Evolutionary conservation across 2,888 invertebrate genomes (phyloP), one percentile per base, ranked within the genome.

Genomic region (Ochropacha duplaris): DNA sequence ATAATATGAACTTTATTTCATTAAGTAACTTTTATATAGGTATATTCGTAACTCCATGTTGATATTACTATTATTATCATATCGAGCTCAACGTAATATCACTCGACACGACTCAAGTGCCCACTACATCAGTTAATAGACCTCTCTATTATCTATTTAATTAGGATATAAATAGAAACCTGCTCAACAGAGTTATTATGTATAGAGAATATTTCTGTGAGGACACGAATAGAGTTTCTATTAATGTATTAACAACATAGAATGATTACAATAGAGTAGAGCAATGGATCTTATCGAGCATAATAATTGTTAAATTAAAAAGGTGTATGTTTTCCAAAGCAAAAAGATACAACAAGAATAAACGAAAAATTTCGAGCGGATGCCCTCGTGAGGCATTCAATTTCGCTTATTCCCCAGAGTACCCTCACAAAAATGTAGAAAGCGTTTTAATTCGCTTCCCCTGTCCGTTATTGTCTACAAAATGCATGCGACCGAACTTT

Each of bases 401-500:
- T 44, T n/a, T 19, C 19, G 1, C 19, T 19, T 44, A 19, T n/a
- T 51, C 31, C 6, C 28, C 28, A 28, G 28, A 9, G 28, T 28
- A 24, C 50, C 26, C 26, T 26, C 28, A 5, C 31, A 52, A 34
- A 52, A 34, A 19, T 24, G 39, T 61, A 57, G 49, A 68, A 68
- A 67, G 57, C 57, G 67, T 60, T 72, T 54, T 72, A 74, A 74
- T 71, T 70, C 66, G 62, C 63, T 68, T 67, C 68, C 66, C 69
- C 66, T 67, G 68, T 71, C 70, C 68, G 69, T 74, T 72, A 74
- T 72, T 79, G 74, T 73, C 72, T 69, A 68, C 54, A 62, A 69
- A 78, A 78, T 82, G 81, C 83, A 86, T 73, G 75, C 72, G 71
- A 61, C 64, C 68, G 63, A 61, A 54, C 67, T 72, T 65, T 65